These are phyloP conservation scores for Myanophis thanlyinensis DNA, from an alignment of 2,113 vertebrate genomes.

Conservation along the genomic window DNA sequence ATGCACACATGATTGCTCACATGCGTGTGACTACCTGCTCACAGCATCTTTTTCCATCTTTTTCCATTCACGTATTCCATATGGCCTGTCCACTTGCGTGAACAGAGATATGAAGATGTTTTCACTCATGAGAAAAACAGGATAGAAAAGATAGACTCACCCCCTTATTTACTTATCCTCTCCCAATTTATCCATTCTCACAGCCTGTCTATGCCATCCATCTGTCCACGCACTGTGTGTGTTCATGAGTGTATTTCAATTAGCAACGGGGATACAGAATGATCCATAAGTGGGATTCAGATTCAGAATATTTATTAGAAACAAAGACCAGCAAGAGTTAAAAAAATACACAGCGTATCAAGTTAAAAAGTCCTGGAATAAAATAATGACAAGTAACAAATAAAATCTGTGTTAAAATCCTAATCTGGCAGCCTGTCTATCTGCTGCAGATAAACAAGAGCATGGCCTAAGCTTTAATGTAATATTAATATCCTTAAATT, in stretches of 20 bases:
- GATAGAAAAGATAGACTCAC: neutral
- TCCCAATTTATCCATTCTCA: neutral
- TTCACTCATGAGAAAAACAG: neutral
- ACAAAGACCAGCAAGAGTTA: no score
- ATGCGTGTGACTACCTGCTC: no score
- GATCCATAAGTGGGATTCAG: no score
- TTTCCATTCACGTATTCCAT: neutral
- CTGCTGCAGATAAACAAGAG: neutral
- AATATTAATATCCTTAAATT: neutral
- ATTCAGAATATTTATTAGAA: no score
- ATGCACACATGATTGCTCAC: no score
- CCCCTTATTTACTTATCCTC: neutral
- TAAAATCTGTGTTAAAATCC: neutral
- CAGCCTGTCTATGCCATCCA: neutral
- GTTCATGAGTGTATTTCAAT: neutral
- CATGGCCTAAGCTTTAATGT: neutral
- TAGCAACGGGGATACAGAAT: neutral
- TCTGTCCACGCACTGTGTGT: neutral
- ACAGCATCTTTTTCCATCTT: no score
- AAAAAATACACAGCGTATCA: no score
- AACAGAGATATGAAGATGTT: neutral
- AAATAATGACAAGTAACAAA: neutral
- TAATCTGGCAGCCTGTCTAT: neutral
- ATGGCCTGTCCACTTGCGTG: neutral
- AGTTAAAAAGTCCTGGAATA: neutral